phyloP scores from a whole-genome alignment of 2,113 vertebrate genomes.

The Micronisus gabar region DNA sequence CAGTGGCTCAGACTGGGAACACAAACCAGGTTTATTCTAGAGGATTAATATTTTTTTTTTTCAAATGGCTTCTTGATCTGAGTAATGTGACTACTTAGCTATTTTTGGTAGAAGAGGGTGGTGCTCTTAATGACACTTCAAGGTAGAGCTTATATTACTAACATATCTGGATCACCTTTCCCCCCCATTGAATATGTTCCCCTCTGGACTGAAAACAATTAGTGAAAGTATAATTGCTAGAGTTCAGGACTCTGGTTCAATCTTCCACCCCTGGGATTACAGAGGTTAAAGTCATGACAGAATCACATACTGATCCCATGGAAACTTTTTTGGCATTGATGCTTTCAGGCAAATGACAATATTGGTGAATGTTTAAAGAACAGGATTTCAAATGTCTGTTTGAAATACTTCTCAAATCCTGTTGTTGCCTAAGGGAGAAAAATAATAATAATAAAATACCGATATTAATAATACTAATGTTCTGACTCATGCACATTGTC shows the following conservation, averaged over 20 bases:
- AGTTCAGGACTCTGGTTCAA: not conserved
- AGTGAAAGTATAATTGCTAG: not conserved
- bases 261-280: not conserved
- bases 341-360: conserved; percentile 12
- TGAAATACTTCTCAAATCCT: not conserved
- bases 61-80: not conserved
- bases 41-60: not conserved
- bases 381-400: not conserved
- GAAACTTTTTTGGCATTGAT: conserved; percentile 38
- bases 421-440: not conserved
- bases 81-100: not conserved
- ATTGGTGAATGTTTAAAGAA: not conserved
- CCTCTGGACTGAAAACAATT: not conserved
- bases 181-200: not conserved
- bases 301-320: conserved; percentile 27
- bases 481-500: not conserved
- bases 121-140: not conserved
- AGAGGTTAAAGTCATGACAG: not conserved
- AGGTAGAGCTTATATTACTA: not conserved
- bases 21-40: not conserved
- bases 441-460: not conserved
- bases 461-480: not conserved
- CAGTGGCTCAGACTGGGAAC: not conserved
- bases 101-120: not conserved
- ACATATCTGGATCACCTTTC: not conserved